Evolutionary conservation across 2,113 vertebrate genomes (phyloP).

Genomic region (Trichechus manatus): DNA sequence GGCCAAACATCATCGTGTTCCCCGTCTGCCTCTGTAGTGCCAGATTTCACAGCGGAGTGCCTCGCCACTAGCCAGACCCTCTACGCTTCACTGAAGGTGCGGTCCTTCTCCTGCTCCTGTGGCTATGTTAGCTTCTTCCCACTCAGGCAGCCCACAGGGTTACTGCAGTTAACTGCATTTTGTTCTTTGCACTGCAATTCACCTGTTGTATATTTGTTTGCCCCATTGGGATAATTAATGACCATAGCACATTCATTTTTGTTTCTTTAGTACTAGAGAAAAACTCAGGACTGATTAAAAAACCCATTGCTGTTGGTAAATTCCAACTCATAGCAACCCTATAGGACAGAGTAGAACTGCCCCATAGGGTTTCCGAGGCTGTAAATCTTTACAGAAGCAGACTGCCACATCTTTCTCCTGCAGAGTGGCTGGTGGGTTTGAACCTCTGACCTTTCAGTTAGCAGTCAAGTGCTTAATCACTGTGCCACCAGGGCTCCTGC

Average conservation of each 20-base stretch:
- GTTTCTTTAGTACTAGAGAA: not conserved
- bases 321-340: not conserved
- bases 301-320: not conserved
- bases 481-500: not conserved
- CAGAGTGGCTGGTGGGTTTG: not conserved
- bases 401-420: not conserved
- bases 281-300: not conserved
- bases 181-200: not conserved
- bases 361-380: not conserved
- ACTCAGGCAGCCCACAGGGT: not conserved
- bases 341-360: not conserved
- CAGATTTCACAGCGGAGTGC: not conserved
- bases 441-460: not conserved
- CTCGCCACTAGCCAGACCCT: not conserved
- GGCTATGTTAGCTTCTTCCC: not conserved
- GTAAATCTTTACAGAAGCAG: not conserved
- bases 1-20: not conserved
- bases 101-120: not conserved
- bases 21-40: not conserved
- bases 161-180: not conserved
- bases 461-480: not conserved
- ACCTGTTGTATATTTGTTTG: not conserved
- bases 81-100: not conserved
- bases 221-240: not conserved
- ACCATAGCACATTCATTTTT: not conserved